These are phyloP conservation scores for Oryzias woworae DNA, from an alignment of 2,113 vertebrate species.

Conservation along the genomic window DNA sequence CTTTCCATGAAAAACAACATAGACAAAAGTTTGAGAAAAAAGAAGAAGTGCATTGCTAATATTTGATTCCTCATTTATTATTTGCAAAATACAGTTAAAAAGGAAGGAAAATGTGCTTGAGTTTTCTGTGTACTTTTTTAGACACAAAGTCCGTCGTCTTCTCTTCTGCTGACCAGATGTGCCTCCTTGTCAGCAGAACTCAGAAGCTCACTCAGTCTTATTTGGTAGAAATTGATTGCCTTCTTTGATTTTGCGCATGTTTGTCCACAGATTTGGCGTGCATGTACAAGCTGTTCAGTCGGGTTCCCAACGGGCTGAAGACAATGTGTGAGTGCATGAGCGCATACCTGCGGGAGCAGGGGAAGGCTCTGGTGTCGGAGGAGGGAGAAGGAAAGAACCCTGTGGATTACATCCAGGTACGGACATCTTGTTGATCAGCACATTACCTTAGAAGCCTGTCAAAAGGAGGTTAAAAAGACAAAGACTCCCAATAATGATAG, in stretches of 20 bases:
- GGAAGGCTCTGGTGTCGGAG: conserved; percentile 97
- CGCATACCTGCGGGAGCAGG: conserved; percentile 95
- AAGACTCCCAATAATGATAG: too few relatives aligned
- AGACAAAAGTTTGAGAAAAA: too few relatives aligned
- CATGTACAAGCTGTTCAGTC: conserved; percentile 99
- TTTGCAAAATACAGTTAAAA: too few relatives aligned
- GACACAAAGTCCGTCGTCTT: neutral
- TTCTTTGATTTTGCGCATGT: conserved; percentile 27
- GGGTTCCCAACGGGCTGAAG: conserved; percentile 98
- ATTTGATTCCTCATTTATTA: too few relatives aligned
- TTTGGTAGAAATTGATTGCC: conserved; percentile 7
- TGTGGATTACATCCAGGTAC: conserved; percentile 98
- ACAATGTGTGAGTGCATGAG: conserved; percentile 99
- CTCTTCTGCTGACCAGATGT: neutral
- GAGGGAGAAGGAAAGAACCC: conserved; percentile 99
- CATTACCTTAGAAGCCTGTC: too few relatives aligned
- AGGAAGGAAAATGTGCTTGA: too few relatives aligned
- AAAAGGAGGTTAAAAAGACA: too few relatives aligned
- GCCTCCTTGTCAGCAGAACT: neutral
- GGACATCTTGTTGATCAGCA: neutral
- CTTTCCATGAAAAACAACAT: neutral
- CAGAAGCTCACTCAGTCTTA: neutral
- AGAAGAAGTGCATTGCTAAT: too few relatives aligned
- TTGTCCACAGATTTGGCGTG: conserved; percentile 89
- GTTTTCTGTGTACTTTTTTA: too few relatives aligned